Evolutionary conservation across 30 jellyfish, hydroid and myxozoan genomes (phyloP).

Genomic region (Haliclystus octoradiatus): DNA sequence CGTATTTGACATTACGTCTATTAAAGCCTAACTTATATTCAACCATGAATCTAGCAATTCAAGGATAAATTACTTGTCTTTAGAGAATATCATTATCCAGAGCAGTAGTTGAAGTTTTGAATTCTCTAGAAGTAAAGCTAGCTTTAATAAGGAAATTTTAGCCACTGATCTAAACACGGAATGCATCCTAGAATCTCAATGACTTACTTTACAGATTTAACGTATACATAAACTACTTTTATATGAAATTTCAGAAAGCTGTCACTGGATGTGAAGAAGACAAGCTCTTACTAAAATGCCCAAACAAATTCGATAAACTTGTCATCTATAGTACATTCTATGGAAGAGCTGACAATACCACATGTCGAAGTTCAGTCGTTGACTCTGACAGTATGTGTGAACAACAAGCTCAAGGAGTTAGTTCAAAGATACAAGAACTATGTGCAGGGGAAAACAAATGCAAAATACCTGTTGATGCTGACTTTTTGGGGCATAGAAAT

Average conservation of each 20-base stretch:
- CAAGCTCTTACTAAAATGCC: slow-evolving; percentile 54
- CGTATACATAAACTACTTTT: too few species aligned
- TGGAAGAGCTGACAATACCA: slow-evolving; percentile 73
- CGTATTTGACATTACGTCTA: too few species aligned
- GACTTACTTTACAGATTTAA: too few species aligned
- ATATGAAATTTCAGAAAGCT: slow-evolving; percentile 55
- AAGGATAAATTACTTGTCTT: too few species aligned
- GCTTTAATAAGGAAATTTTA: too few species aligned
- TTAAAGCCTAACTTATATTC: too few species aligned
- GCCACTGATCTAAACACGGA: too few species aligned
- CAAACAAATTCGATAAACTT: slow-evolving; percentile 53
- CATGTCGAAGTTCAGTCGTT: slow-evolving; percentile 64
- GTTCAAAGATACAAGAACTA: slow-evolving; percentile 51
- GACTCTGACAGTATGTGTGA: slow-evolving; percentile 63
- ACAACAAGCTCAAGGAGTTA: slow-evolving; percentile 58
- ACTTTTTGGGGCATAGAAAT: slow-evolving; percentile 67
- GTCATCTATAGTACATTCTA: slow-evolving; percentile 57
- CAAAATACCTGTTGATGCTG: slow-evolving; percentile 82
- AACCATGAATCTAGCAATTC: too few species aligned
- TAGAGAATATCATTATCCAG: too few species aligned
- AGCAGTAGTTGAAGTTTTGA: too few species aligned
- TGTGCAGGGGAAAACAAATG: slow-evolving; percentile 89
- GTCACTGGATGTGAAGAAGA: slow-evolving; percentile 96
- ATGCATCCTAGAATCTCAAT: too few species aligned
- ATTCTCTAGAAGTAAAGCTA: too few species aligned